A percentile compares a stretch with the other conserved stretches of the same genome.
These are phyloP conservation scores for Seladonia tumulorum DNA, from an alignment of 2,888 invertebrate species.

Conservation along the genomic window DNA sequence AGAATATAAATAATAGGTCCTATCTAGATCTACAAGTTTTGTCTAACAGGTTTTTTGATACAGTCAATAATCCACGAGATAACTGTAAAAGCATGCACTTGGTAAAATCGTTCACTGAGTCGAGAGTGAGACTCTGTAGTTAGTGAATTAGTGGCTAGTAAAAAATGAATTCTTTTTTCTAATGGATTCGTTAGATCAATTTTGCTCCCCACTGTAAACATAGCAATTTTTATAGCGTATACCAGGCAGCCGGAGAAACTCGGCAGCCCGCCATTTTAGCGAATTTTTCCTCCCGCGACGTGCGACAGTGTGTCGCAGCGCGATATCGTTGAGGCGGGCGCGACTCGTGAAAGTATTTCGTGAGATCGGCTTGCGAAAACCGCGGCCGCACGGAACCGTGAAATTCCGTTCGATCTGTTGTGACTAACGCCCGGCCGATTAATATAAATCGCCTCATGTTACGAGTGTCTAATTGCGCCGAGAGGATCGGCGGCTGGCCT, in stretches of 20 bases:
- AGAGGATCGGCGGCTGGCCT: slow-evolving; percentile 58
- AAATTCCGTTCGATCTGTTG: slow-evolving; percentile 70
- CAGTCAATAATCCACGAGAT: neutral
- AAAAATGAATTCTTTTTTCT: too few relatives aligned
- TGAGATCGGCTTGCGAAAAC: slow-evolving; percentile 59
- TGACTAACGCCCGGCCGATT: slow-evolving; percentile 67
- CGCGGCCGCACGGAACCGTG: slow-evolving; percentile 64
- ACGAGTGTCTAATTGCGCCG: slow-evolving; percentile 68
- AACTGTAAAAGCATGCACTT: neutral
- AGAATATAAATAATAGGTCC: neutral
- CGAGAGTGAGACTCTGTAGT: too few relatives aligned
- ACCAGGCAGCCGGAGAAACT: too few relatives aligned
- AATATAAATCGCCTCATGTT: slow-evolving; percentile 72
- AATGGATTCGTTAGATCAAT: too few relatives aligned
- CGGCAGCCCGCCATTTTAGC: too few relatives aligned
- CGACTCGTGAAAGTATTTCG: slow-evolving; percentile 64
- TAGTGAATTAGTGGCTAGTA: neutral
- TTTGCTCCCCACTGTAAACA: too few relatives aligned
- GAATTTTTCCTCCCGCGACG: too few relatives aligned
- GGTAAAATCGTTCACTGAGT: neutral
- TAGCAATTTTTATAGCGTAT: too few relatives aligned
- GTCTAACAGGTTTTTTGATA: neutral
- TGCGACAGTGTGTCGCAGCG: too few relatives aligned
- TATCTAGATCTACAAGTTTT: neutral
- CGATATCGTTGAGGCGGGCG: neutral